Evolutionary conservation across 2,888 invertebrate species (phyloP).

Genomic region (Ichneumoninae sp.): DNA sequence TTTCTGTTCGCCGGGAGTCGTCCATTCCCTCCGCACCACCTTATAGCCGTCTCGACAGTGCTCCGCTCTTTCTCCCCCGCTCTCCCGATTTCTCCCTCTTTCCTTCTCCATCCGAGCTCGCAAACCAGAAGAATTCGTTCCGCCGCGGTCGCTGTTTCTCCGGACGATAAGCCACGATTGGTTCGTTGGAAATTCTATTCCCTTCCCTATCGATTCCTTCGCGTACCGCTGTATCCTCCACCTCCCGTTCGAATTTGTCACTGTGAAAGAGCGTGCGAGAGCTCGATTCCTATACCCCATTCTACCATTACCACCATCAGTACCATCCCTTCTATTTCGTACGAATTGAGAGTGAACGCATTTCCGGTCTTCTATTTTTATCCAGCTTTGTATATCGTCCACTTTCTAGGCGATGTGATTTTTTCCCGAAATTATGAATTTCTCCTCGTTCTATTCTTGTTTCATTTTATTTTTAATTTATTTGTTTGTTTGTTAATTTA

Average conservation of each 20-base stretch:
- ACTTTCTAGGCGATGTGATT: conserved; percentile 48
- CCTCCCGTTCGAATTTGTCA: conserved; percentile 65
- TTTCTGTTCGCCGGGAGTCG: conserved; percentile 62
- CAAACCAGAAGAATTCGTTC: conserved; percentile 66
- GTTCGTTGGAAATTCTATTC: conserved; percentile 68
- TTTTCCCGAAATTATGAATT: conserved; percentile 47
- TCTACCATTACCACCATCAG: conserved; percentile 26
- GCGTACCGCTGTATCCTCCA: conserved; percentile 41
- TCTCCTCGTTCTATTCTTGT: not conserved
- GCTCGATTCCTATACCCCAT: conserved; percentile 60
- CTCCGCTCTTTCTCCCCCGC: conserved; percentile 51
- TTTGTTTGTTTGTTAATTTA: not conserved
- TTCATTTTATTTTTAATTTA: not conserved
- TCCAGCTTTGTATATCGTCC: conserved; percentile 55
- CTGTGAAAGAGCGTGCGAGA: conserved; percentile 61
- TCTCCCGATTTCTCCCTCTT: conserved; percentile 59
- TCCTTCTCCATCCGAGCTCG: conserved; percentile 34
- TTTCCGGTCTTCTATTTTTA: conserved; percentile 37
- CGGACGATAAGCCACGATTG: conserved; percentile 68
- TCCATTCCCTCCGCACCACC: conserved; percentile 63
- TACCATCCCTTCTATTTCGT: conserved; percentile 50
- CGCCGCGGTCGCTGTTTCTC: conserved; percentile 65
- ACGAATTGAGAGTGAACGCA: conserved; percentile 56
- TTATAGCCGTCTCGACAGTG: conserved; percentile 64
- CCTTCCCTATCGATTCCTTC: conserved; percentile 62